phyloP scores from a whole-genome alignment of 2,797 vertebrate species.

The Enteromius unitaeniatus region DNA sequence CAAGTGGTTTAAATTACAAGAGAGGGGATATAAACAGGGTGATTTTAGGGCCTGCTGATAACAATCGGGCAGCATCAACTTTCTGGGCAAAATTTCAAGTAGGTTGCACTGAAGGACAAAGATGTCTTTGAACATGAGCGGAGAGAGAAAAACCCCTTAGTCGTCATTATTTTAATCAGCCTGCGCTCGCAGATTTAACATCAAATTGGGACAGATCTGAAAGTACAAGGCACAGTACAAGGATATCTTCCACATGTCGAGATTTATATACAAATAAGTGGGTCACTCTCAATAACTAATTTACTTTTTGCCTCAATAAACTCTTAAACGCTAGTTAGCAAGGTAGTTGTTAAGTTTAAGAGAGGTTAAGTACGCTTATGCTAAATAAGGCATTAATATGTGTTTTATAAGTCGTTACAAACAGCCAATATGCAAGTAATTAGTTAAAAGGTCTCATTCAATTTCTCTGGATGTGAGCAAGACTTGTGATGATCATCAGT shows the following conservation, averaged over 20 bases:
- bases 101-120: conserved; percentile 83
- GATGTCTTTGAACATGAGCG: conserved; percentile 81
- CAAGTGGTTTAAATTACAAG: conserved; percentile 83
- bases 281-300: background rate
- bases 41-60: conserved; percentile 79
- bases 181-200: conserved; percentile 64
- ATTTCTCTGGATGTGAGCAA: too few species aligned
- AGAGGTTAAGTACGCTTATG: background rate
- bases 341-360: background rate
- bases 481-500: too few species aligned
- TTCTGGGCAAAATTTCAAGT: conserved; percentile 83
- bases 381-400: background rate
- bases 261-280: background rate
- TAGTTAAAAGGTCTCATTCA: too few species aligned
- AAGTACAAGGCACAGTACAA: background rate
- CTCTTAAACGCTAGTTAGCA: background rate
- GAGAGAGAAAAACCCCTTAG: conserved; percentile 62
- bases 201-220: background rate
- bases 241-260: background rate
- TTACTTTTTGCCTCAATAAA: background rate
- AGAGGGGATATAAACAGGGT: conserved; percentile 74
- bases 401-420: background rate
- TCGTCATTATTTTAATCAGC: conserved; percentile 79
- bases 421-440: background rate
- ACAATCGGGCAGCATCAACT: conserved; percentile 79